Evolutionary conservation across 2,797 vertebrate species (phyloP).

Genomic region (Karalla daura): DNA sequence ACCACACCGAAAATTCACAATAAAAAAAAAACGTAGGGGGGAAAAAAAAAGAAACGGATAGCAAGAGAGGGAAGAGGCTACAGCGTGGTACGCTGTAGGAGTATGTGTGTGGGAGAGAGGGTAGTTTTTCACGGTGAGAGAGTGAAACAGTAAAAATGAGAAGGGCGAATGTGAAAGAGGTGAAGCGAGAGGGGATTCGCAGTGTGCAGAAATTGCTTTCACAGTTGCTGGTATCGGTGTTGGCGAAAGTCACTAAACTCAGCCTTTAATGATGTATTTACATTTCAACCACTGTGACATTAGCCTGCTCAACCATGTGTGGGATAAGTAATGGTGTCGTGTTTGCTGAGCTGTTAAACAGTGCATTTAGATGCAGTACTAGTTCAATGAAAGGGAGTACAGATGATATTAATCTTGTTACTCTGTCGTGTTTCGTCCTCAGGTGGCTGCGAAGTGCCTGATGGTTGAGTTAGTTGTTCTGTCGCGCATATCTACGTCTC

Average conservation of each 20-base stretch:
- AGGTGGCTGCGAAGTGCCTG: conserved; percentile 40
- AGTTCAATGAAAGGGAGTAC: conserved; percentile 58
- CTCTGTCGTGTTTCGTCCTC: conserved; percentile 30
- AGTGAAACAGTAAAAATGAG: conserved; percentile 41
- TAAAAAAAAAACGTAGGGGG: not conserved
- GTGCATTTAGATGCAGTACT: conserved; percentile 69
- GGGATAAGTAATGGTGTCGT: conserved; percentile 62
- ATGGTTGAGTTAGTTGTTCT: conserved; percentile 24
- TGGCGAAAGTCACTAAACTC: conserved; percentile 72
- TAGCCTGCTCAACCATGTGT: conserved; percentile 73
- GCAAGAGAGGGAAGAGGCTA: not conserved
- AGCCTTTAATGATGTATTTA: conserved; percentile 73
- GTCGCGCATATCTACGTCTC: not conserved
- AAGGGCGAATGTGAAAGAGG: conserved; percentile 34
- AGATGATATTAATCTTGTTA: conserved; percentile 67
- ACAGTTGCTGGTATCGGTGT: conserved; percentile 54
- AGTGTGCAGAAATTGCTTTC: conserved; percentile 63
- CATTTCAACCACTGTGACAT: conserved; percentile 72
- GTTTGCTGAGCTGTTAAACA: conserved; percentile 75
- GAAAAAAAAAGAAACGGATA: not conserved
- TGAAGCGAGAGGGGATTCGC: conserved; percentile 53
- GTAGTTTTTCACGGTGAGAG: conserved; percentile 53
- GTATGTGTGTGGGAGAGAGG: conserved; percentile 12
- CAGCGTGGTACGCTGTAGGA: conserved; percentile 1
- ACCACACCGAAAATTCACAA: conserved; percentile 53